Conservation (phyloP, 2,888 invertebrate species). For the Drosophila macrospina region DNA sequence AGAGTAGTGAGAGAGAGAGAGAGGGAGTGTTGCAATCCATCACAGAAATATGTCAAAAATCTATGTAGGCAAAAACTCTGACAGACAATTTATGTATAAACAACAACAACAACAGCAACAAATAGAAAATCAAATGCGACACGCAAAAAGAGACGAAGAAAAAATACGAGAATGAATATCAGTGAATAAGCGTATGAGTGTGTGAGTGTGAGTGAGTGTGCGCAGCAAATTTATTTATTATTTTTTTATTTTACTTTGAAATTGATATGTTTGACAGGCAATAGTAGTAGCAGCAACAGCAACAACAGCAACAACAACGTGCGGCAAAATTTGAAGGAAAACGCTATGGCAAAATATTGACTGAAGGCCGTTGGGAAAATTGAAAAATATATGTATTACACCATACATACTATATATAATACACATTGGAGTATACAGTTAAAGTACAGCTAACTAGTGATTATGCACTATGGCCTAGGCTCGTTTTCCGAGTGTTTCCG, state of each 20-base stretch:
- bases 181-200: conserved; percentile 6
- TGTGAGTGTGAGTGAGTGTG: conserved; percentile 12
- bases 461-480: too few species aligned
- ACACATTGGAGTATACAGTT: too few species aligned
- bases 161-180: conserved; percentile 26
- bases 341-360: conserved; percentile 23
- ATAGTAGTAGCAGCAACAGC: conserved; percentile 24
- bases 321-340: conserved; percentile 13
- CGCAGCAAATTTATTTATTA: conserved; percentile 15
- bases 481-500: background rate
- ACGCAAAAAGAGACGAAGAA: conserved; percentile 20
- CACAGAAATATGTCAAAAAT: conserved; percentile 74
- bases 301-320: conserved; percentile 34
- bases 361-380: conserved; percentile 50
- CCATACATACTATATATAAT: background rate
- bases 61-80: conserved; percentile 68
- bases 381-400: conserved; percentile 25
- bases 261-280: conserved; percentile 81
- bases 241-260: conserved; percentile 60
- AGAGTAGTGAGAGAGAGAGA: too few species aligned
- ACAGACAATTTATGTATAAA: conserved; percentile 73
- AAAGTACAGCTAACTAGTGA: too few species aligned
- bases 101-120: conserved; percentile 42
- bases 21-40: conserved; percentile 63
- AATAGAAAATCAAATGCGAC: conserved; percentile 24